Base-by-base conservation (phyloP, 1,140 invertebrate genomes). In the Drosophila tropicalis region DNA sequence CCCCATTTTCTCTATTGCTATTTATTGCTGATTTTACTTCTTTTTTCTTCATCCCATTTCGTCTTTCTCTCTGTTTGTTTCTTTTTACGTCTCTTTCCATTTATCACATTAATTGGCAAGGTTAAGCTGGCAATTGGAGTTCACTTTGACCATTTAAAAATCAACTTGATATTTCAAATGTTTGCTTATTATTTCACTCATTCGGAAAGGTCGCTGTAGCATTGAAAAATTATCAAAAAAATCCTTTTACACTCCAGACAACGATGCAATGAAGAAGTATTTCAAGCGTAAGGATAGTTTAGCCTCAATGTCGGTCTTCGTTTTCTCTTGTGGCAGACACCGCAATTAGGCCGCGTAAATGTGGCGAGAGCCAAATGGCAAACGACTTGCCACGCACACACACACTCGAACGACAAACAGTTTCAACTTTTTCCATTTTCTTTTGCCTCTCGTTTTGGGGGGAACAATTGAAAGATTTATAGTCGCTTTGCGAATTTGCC, bases 41-140 rank as follows among this genome's bases (percentile, higher is more conserved):
- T 12, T 39, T 51, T 63, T 29, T 29, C 29, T 29, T 29, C 29
- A 29, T 29, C 29, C 29, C 29, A 29, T 71, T 22, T 19, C 56
- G 47, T 64, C 69, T 47, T 62, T 67, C 32, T 17, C 56, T 15
- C 62, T 64, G 51, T 74, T 71, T 41, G 32, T 58, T 34, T 68
- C 54, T 60, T 32, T 66, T 25, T 51, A 5, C 1, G 12, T 44
- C 54, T 58, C 39, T 29, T 61, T 67, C 82, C 75, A 82, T 86
- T 76, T 87, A 70, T 87, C 83, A 86, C 79, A 79, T 83, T 86
- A 89, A 86, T 86, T 86, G 82, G 83, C 82, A 87, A 76, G 82
- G 82, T 82, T 82, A 87, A 79, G 83, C 69, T 51, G 74, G 62
- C 41, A 67, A 44, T 69, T 22, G 62, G 17, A 73, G 63, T 84